Base-by-base conservation (phyloP, 2,113 vertebrate species). In the Pluvianellus socialis region DNA sequence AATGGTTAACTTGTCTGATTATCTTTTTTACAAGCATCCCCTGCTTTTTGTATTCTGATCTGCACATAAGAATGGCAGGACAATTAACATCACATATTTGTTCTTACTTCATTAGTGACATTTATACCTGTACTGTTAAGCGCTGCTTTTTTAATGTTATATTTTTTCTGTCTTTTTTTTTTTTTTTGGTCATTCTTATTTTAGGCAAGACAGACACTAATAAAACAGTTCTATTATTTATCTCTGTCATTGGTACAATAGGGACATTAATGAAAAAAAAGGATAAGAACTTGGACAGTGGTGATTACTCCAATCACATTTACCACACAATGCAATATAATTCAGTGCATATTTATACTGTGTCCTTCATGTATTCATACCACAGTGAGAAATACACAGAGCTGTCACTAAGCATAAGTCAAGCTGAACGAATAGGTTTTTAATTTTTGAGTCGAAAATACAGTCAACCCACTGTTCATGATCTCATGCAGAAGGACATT, bases 361-460 rank as follows among this genome's bases (percentile, higher is more conserved):
- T 88, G 91, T 89, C 89, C 91, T 98, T 97, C 94, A 94, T 94
- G 71, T 97, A 95, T 92, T 92, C 91, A 92, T 44, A 93, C 94
- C 90, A 88, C 94, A 97, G 70, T 85, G 90, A 97, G 94, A 98
- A 96, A 94, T 87, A 93, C 90, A 96, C 81, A 93, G 74, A 84
- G 74, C 92, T 97, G 96, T 97, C 97, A 96, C 76, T 94, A 96
- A 96, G 62, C 81, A 71, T 95, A 98, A 98, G 90, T 96, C 96
- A 97, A 94, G 96, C 86, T 97, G 95, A 98, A 98, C 16, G 1
- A 98, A 98, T 96, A 88, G 79, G 53, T 10, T 94, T 98, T 98
- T 97, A 98, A 98, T 98, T 98, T 97, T 97, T 95, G 49, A 91
- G 79, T 89, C 72, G 92, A 96, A 97, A 97, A 96, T 86, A 84